Base-by-base conservation (phyloP, 2,113 vertebrate species). In the Cervus canadensis region DNA sequence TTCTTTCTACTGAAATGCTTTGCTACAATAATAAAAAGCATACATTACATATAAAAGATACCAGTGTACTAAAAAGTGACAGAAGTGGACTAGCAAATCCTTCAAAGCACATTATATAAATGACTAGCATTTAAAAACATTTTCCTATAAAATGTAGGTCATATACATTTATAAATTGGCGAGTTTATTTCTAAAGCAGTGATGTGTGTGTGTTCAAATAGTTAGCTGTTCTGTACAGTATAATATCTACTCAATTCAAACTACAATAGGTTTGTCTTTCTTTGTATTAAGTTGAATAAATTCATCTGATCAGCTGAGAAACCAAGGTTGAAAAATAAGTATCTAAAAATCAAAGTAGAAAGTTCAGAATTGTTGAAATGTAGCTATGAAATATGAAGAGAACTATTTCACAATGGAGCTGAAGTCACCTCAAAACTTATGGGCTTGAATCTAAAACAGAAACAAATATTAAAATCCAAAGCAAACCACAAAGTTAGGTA, bases 11-110 rank as follows among this genome's bases (percentile, higher is more conserved):
- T 99, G 99, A 99, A 99, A 99, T 99, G 98, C 99, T 99, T 98
- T 98, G 99, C 99, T 99, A 99, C 99, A 99, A 99, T 99, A 99
- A 99, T 99, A 99, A 99, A 99, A 99, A 99, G 99, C 99, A 99
- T 99, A 99, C 99, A 99, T 99, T 99, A 99, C 99, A 99, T 99
- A 99, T 99, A 99, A 99, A 99, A 99, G 99, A 99, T 99, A 99
- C 99, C 99, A 99, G 99, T 99, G 99, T 99, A 99, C 99, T 99
- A 99, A 99, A 98, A 99, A 99, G 98, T 99, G 99, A 99, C 98
- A 99, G 98, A 99, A 99, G 99, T 98, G 99, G 98, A 99, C 99
- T 99, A 99, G 98, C 99, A 99, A 99, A 99, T 98, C 99, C 99
- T 99, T 99, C 99, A 98, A 99, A 99, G 99, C 99, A 99, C 99